phyloP scores from a whole-genome alignment of 2,888 invertebrate species.

The Galerucella nymphaeae region DNA sequence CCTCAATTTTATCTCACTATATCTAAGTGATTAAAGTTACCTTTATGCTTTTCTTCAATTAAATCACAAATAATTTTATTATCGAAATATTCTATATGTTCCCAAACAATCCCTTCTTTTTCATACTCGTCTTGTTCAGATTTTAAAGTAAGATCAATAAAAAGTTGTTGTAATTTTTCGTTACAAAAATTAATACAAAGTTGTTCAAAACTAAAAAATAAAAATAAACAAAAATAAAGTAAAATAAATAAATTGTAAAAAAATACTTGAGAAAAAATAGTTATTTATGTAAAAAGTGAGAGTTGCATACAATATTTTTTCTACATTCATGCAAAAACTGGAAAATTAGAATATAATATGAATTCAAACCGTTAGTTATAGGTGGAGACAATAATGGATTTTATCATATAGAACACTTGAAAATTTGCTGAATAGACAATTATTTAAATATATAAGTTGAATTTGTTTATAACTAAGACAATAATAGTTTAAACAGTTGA shows the following conservation, averaged over 20 bases:
- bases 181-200: slow-evolving; percentile 97
- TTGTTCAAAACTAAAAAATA: slow-evolving; percentile 82
- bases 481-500: too few relatives aligned
- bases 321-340: too few relatives aligned
- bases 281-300: too few relatives aligned
- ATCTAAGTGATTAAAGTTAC: slow-evolving; percentile 61
- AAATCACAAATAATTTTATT: slow-evolving; percentile 94
- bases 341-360: too few relatives aligned
- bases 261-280: neutral
- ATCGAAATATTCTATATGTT: slow-evolving; percentile 88
- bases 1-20: neutral
- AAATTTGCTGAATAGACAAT: too few relatives aligned
- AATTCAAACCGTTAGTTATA: too few relatives aligned
- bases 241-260: neutral
- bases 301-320: too few relatives aligned
- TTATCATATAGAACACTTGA: too few relatives aligned
- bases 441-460: too few relatives aligned
- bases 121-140: slow-evolving; percentile 94
- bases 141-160: slow-evolving; percentile 90
- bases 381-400: too few relatives aligned
- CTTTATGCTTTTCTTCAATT: slow-evolving; percentile 89
- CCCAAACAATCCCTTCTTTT: slow-evolving; percentile 92
- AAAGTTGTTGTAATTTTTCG: slow-evolving; percentile 93
- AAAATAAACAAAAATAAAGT: neutral
- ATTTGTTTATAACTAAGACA: too few relatives aligned